Percentiles rank a stretch among this genome's conserved stretches.
phyloP scores from a whole-genome alignment of 2,888 invertebrate genomes.

The Muscina levida region DNA sequence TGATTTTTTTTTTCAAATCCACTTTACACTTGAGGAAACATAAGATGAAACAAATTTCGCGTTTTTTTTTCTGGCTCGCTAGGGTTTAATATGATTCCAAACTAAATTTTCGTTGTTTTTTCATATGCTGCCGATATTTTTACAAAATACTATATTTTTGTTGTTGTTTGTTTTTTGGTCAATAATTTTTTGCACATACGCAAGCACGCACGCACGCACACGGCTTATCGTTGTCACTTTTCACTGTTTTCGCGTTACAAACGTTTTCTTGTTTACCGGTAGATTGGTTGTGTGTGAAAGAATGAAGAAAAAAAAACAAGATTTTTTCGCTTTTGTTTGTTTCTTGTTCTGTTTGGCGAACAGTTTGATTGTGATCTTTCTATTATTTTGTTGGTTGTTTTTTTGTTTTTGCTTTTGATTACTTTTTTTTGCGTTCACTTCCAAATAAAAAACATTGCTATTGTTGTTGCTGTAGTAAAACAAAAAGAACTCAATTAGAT shows the following conservation, averaged over 20 bases:
- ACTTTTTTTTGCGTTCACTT: slow-evolving; percentile 43
- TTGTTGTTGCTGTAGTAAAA: slow-evolving; percentile 15
- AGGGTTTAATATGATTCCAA: too few relatives aligned
- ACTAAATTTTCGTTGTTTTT: too few relatives aligned
- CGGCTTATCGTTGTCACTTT: too few relatives aligned
- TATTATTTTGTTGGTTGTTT: slow-evolving; percentile 32
- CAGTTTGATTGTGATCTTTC: not conserved
- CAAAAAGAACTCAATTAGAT: slow-evolving; percentile 17
- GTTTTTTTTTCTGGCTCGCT: too few relatives aligned
- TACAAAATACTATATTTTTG: too few relatives aligned
- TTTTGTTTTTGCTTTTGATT: slow-evolving; percentile 11
- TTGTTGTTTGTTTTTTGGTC: slow-evolving; percentile 5
- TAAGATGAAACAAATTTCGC: too few relatives aligned
- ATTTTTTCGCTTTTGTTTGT: slow-evolving; percentile 44
- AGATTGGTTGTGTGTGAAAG: not conserved
- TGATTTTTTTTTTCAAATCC: too few relatives aligned
- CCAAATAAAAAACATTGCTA: slow-evolving; percentile 31
- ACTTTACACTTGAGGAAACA: too few relatives aligned
- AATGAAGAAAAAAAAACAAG: slow-evolving; percentile 20
- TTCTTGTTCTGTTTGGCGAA: slow-evolving; percentile 8
- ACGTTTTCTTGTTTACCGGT: not conserved
- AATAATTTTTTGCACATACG: too few relatives aligned
- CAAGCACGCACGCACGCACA: too few relatives aligned
- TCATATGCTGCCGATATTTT: too few relatives aligned
- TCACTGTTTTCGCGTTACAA: too few relatives aligned